These are phyloP conservation scores for Teleogryllus oceanicus DNA, from an alignment of 2,888 invertebrate genomes.

Conservation along the genomic window DNA sequence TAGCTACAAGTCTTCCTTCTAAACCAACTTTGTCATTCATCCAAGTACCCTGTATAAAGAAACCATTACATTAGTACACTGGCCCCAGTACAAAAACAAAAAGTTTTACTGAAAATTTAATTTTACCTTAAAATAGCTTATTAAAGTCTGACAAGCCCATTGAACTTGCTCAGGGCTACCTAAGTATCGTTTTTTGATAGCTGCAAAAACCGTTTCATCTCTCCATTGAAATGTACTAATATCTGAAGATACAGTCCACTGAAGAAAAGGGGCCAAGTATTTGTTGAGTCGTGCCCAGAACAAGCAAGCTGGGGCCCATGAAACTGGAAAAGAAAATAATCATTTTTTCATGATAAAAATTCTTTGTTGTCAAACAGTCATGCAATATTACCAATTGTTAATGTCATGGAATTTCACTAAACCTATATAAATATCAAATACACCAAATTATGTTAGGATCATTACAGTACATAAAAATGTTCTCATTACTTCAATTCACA, in stretches of 20 bases:
- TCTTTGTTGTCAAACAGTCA: background rate
- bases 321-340: conserved; percentile 50
- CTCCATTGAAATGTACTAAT: conserved; percentile 65
- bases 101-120: background rate
- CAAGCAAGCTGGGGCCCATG: conserved; percentile 67
- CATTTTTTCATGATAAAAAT: background rate
- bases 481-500: too few species aligned
- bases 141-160: background rate
- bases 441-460: too few species aligned
- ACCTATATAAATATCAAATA: conserved; percentile 10
- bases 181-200: conserved; percentile 60
- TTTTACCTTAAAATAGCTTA: background rate
- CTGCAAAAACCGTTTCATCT: conserved; percentile 58
- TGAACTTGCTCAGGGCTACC: background rate
- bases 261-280: conserved; percentile 63
- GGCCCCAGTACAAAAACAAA: background rate
- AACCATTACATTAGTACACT: background rate
- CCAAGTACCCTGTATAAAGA: background rate
- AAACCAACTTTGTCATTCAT: background rate
- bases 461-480: too few species aligned
- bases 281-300: conserved; percentile 66
- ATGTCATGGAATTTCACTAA: background rate
- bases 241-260: conserved; percentile 57
- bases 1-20: background rate
- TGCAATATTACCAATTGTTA: too few species aligned